phyloP scores from a whole-genome alignment of 92 coral and sea anemone species.

The Zoanthus sociatus region DNA sequence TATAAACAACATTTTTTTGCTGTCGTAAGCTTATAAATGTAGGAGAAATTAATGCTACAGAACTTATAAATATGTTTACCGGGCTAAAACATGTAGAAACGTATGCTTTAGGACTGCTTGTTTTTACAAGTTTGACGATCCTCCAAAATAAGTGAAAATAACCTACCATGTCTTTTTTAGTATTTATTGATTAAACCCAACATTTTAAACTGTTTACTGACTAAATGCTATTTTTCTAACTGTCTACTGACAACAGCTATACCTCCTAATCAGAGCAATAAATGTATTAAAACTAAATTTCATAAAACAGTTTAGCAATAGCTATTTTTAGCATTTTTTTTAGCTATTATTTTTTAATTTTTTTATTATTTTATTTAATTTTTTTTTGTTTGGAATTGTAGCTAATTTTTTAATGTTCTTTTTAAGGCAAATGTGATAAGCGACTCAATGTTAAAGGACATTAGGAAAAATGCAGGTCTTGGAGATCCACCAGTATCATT shows the following conservation, averaged over 20 bases:
- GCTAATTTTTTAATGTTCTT: neutral
- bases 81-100: constrained; percentile 9
- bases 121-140: constrained; percentile 4
- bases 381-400: neutral
- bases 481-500: neutral
- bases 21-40: neutral
- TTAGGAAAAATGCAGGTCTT: neutral
- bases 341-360: too few relatives aligned
- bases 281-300: neutral
- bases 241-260: constrained; percentile 25
- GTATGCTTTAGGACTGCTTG: neutral
- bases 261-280: constrained; percentile 1
- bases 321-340: neutral
- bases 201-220: constrained; percentile 10
- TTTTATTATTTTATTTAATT: too few relatives aligned
- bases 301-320: neutral
- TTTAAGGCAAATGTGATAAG: neutral
- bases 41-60: neutral
- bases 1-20: neutral
- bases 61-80: constrained; percentile 17
- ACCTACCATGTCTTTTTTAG: constrained; percentile 13
- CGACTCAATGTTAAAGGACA: neutral
- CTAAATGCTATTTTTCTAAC: constrained; percentile 2
- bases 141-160: constrained; percentile 7
- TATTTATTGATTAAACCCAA: constrained; percentile 9